Evolutionary conservation across 2,888 invertebrate species (phyloP).

Genomic region (Ommatoiulus sabulosus): DNA sequence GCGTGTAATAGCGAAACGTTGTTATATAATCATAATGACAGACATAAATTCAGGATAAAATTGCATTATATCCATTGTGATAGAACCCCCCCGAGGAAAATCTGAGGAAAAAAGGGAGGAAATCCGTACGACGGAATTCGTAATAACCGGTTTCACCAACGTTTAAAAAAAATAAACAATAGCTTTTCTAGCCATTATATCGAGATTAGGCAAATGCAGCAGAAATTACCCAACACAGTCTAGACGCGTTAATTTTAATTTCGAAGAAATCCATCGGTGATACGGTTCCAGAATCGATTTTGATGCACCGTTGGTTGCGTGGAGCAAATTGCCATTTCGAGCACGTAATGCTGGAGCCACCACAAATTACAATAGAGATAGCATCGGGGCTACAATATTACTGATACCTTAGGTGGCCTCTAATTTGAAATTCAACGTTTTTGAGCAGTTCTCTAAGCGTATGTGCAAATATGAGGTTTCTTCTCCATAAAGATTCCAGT

Average conservation of each 20-base stretch:
- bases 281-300: background rate
- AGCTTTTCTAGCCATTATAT: background rate
- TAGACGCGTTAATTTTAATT: background rate
- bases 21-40: no score
- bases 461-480: no score
- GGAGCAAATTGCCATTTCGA: background rate
- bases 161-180: background rate
- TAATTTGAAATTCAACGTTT: constrained; percentile 5
- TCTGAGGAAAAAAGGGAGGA: no score
- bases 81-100: no score
- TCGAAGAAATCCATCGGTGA: background rate
- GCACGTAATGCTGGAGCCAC: background rate
- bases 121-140: no score
- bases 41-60: no score
- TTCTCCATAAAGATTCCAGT: no score
- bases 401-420: background rate
- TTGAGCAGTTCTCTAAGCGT: background rate
- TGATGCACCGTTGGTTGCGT: background rate
- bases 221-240: background rate
- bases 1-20: no score
- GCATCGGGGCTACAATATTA: background rate
- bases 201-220: background rate
- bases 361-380: background rate
- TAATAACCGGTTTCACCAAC: background rate
- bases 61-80: no score